Percentiles rank a stretch among this genome's conserved stretches.
Evolutionary conservation across 2,113 vertebrate species (phyloP).

Genomic region (Cynoglossus semilaevis): DNA sequence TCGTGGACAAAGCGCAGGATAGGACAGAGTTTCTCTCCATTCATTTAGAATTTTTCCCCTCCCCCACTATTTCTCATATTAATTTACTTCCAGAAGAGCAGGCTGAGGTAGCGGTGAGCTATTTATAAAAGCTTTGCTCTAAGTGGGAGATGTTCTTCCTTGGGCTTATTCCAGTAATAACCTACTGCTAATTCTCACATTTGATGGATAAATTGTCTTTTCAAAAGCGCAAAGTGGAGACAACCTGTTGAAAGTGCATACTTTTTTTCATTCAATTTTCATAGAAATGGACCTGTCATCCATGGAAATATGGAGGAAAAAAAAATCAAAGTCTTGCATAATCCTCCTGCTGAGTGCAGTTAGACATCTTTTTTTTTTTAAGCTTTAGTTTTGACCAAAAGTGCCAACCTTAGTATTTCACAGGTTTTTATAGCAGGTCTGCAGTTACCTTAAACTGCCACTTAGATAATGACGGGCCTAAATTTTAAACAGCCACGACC

Average conservation of each 20-base stretch:
- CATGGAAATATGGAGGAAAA: neutral
- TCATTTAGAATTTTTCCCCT: too few species aligned
- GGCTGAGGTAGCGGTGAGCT: constrained; percentile 20
- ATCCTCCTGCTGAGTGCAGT: neutral
- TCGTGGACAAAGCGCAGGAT: too few species aligned
- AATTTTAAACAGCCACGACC: neutral
- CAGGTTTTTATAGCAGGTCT: neutral
- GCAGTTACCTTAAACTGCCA: too few species aligned
- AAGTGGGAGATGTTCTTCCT: constrained; percentile 32
- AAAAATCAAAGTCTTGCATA: neutral
- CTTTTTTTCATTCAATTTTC: neutral
- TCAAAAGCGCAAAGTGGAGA: constrained; percentile 2
- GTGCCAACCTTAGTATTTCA: neutral
- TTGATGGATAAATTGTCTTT: constrained; percentile 10
- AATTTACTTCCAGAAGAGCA: constrained; percentile 16
- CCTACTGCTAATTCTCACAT: constrained; percentile 21
- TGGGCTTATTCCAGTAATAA: constrained; percentile 35
- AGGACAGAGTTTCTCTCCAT: too few species aligned
- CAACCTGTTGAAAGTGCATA: constrained; percentile 10
- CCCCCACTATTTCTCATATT: neutral
- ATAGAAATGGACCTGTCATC: neutral
- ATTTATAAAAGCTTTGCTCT: constrained; percentile 19
- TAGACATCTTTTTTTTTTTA: too few species aligned
- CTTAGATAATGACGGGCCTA: neutral
- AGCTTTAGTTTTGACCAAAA: neutral